Evolutionary conservation across 2,888 invertebrate species (phyloP).

Genomic region (Leptogaster cylindrica): DNA sequence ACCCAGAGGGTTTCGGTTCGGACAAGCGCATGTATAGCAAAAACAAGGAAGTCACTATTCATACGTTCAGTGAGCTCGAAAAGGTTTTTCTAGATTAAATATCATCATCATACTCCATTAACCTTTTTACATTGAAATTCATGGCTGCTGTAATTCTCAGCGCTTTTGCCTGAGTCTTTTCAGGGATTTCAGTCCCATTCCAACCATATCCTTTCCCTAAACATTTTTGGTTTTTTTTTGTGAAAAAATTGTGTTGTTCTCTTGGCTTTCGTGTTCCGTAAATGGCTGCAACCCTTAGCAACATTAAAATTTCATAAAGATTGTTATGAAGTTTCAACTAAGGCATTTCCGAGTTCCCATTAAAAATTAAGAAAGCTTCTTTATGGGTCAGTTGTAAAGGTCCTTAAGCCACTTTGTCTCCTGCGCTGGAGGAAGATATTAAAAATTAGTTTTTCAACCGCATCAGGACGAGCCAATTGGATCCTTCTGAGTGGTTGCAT

Average conservation of each 20-base stretch:
- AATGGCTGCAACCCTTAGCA: slow-evolving; percentile 25
- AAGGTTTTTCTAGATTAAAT: slow-evolving; percentile 35
- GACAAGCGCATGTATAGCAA: too few species aligned
- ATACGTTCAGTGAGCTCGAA: too few species aligned
- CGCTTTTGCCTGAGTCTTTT: slow-evolving; percentile 3
- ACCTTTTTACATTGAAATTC: slow-evolving; percentile 33
- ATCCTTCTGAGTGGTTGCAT: too few species aligned
- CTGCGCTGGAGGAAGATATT: too few species aligned
- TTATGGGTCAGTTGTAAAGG: slow-evolving; percentile 1
- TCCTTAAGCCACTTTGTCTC: too few species aligned
- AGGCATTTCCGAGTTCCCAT: slow-evolving; percentile 20
- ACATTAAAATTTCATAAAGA: slow-evolving; percentile 25
- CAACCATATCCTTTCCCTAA: background rate
- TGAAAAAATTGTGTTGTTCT: background rate
- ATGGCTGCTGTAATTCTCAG: slow-evolving; percentile 31
- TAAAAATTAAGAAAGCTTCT: slow-evolving; percentile 10
- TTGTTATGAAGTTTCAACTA: slow-evolving; percentile 3
- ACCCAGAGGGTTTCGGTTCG: too few species aligned
- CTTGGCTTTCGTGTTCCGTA: slow-evolving; percentile 6
- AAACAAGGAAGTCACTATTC: too few species aligned
- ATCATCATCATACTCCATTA: slow-evolving; percentile 36
- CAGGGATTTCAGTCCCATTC: background rate
- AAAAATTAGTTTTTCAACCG: too few species aligned
- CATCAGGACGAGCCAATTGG: too few species aligned
- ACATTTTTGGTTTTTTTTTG: slow-evolving; percentile 9